Percentiles rank a stretch among this genome's conserved stretches.
Conservation (phyloP, 2,797 vertebrate genomes). For the Lepidocolaptes lacrymiger region DNA sequence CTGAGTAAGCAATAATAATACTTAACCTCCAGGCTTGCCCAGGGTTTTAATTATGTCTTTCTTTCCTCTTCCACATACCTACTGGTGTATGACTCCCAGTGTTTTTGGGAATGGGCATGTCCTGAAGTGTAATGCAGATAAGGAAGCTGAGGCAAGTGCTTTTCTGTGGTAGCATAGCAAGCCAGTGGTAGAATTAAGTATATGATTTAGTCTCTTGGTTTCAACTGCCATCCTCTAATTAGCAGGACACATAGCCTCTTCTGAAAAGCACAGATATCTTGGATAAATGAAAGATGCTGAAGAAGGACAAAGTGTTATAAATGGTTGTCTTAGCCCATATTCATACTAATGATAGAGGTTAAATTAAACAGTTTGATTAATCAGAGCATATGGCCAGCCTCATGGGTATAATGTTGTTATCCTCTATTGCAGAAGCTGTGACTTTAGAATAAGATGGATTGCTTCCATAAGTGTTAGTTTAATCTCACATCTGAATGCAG, state of each 20-base stretch:
- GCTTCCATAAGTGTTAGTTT: constrained; percentile 42
- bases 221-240: constrained; percentile 14
- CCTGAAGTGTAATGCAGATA: not conserved
- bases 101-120: not conserved
- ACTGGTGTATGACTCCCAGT: not conserved
- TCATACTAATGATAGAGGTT: constrained; percentile 46
- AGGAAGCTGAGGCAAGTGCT: not conserved
- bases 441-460: constrained; percentile 62
- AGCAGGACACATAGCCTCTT: not conserved
- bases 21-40: not conserved
- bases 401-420: constrained; percentile 51
- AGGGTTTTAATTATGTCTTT: not conserved
- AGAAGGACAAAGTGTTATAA: constrained; percentile 42
- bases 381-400: constrained; percentile 54
- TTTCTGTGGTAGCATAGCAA: not conserved
- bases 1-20: not conserved
- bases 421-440: constrained; percentile 45
- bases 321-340: constrained; percentile 38
- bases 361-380: constrained; percentile 67
- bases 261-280: constrained; percentile 7
- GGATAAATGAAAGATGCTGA: constrained; percentile 1
- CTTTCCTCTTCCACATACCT: not conserved
- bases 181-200: not conserved
- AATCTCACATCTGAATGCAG: constrained; percentile 58
- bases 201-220: not conserved